phyloP scores from a whole-genome alignment of 2,888 invertebrate species.

The Anoncus sp. region DNA sequence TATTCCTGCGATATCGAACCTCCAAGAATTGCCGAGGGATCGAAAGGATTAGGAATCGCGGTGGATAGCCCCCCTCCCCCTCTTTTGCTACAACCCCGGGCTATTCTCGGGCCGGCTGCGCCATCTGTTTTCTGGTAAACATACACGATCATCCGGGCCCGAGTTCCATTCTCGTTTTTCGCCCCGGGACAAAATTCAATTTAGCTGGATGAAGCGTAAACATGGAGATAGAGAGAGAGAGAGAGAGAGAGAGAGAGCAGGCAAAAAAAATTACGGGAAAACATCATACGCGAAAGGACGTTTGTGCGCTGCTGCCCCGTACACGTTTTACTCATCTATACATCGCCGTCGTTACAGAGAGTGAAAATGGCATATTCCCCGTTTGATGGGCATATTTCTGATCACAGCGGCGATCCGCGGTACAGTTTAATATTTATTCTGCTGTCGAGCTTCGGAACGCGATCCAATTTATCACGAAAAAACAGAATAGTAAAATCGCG shows the following conservation, averaged over 20 bases:
- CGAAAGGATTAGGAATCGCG: slow-evolving; percentile 78
- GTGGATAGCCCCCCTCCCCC: slow-evolving; percentile 24
- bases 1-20: slow-evolving; percentile 58
- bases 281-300: slow-evolving; percentile 66
- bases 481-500: slow-evolving; percentile 5
- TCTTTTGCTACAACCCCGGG: slow-evolving; percentile 73
- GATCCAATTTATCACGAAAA: slow-evolving; percentile 37
- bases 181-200: slow-evolving; percentile 80
- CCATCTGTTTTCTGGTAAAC: slow-evolving; percentile 81
- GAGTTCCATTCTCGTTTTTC: slow-evolving; percentile 76
- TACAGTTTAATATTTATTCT: slow-evolving; percentile 44
- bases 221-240: slow-evolving; percentile 63
- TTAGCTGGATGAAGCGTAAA: slow-evolving; percentile 80
- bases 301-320: slow-evolving; percentile 23
- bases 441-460: slow-evolving; percentile 1
- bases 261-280: slow-evolving; percentile 71
- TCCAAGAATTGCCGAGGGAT: slow-evolving; percentile 62
- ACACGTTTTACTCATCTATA: slow-evolving; percentile 39
- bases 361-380: slow-evolving; percentile 37
- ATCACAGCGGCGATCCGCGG: slow-evolving; percentile 27
- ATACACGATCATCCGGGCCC: slow-evolving; percentile 71
- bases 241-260: slow-evolving; percentile 18
- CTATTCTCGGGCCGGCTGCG: slow-evolving; percentile 74
- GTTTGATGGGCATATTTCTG: slow-evolving; percentile 46
- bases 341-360: slow-evolving; percentile 49